phyloP scores from a whole-genome alignment of 2,888 invertebrate species.

The Onchidella celtica region DNA sequence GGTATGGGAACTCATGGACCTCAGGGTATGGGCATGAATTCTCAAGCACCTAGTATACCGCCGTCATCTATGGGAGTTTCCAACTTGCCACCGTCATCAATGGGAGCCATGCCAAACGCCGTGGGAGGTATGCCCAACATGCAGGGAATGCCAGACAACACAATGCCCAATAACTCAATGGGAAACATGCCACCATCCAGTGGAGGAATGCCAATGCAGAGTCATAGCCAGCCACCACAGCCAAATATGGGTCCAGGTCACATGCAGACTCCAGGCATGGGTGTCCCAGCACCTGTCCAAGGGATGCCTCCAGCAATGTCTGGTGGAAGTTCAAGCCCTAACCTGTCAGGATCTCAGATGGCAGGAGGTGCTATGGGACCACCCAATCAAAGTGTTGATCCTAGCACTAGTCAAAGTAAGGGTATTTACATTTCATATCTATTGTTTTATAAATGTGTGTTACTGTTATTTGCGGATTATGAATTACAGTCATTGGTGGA shows the following conservation, averaged over 20 bases:
- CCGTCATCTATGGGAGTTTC: slow-evolving; percentile 16
- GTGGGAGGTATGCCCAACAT: slow-evolving; percentile 27
- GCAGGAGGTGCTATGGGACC: slow-evolving; percentile 58
- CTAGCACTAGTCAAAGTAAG: slow-evolving; percentile 54
- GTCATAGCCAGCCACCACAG: slow-evolving; percentile 19
- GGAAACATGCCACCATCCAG: slow-evolving; percentile 17
- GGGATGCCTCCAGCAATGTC: slow-evolving; percentile 43
- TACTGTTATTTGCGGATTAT: too few species aligned
- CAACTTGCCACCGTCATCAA: neutral
- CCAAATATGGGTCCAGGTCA: slow-evolving; percentile 27
- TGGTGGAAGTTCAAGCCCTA: slow-evolving; percentile 47
- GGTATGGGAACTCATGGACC: slow-evolving; percentile 39
- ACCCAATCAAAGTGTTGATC: slow-evolving; percentile 57
- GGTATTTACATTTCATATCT: too few species aligned
- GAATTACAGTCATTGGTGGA: too few species aligned
- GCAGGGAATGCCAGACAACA: slow-evolving; percentile 28
- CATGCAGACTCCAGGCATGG: slow-evolving; percentile 49
- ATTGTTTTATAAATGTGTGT: too few species aligned
- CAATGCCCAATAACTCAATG: slow-evolving; percentile 42
- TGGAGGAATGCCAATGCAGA: slow-evolving; percentile 28
- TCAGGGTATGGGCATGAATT: slow-evolving; percentile 27
- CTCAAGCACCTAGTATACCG: neutral
- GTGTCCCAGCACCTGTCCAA: slow-evolving; percentile 46
- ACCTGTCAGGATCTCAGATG: slow-evolving; percentile 52
- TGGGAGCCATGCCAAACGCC: slow-evolving; percentile 6